Evolutionary conservation across 2,113 vertebrate genomes (phyloP).

Genomic region (Mustela nigripes): DNA sequence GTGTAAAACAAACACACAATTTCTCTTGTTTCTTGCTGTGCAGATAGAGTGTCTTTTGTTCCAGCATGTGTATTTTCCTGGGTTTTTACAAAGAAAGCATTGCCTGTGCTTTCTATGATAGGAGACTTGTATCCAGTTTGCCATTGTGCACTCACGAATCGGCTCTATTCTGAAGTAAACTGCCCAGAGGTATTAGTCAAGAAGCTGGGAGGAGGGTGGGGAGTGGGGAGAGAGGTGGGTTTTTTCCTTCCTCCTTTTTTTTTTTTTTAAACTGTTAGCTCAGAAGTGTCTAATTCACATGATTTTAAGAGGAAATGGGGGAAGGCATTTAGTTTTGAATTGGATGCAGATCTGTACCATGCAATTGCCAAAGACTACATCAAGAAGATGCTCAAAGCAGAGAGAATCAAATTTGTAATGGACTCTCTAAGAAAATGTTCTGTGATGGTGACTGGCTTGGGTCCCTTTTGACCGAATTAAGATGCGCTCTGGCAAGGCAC

Average conservation of each 20-base stretch:
- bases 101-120: conserved; percentile 52
- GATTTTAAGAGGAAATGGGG: conserved; percentile 76
- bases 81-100: conserved; percentile 85
- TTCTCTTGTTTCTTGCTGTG: conserved; percentile 73
- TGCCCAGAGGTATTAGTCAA: conserved; percentile 83
- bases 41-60: conserved; percentile 88
- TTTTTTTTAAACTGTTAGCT: conserved; percentile 35
- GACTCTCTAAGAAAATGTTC: conserved; percentile 85
- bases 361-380: conserved; percentile 76
- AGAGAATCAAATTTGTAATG: conserved; percentile 85
- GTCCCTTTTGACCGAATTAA: conserved; percentile 87
- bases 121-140: conserved; percentile 77
- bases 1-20: conserved; percentile 71
- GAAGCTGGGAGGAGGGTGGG: conserved; percentile 63
- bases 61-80: conserved; percentile 74
- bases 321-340: conserved; percentile 79
- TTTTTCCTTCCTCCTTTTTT: neutral
- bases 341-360: conserved; percentile 76
- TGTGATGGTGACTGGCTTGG: conserved; percentile 83
- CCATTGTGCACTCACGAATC: conserved; percentile 84
- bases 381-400: conserved; percentile 77
- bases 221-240: conserved; percentile 39
- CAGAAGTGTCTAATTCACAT: conserved; percentile 80
- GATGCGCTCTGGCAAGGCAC: conserved; percentile 86
- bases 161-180: conserved; percentile 85